Evolutionary conservation across 2,888 invertebrate species (phyloP), one percentile per base, ranked within the genome.

Genomic region (Drosophila mayaguana): DNA sequence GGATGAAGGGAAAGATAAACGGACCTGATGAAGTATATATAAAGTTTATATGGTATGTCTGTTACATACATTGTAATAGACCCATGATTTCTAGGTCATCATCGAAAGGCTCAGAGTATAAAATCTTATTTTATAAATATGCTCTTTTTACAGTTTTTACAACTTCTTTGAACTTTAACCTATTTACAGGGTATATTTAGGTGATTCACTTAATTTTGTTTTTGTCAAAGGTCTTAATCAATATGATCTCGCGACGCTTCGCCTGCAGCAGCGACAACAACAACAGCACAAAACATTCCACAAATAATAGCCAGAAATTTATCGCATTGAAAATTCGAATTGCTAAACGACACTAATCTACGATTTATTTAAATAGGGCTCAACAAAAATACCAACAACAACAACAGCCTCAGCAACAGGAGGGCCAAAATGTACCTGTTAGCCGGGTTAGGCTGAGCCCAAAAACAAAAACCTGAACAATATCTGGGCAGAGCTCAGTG

Each of bases 281-380:
- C 32, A 16, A 18, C 43, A 40, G 12, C 42, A 63, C 48, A n/a
- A 53, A 22, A 63, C 55, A 84, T 79, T 72, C 72, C 68, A 72
- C 59, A 65, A 65, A 76, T 79, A 63, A 63, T 48, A 42, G 48
- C 20, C 20, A 28, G 45, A 63, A 46, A 70, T 57, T 50, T 60
- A 71, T 14, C 38, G 36, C 48, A 73, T 40, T 16, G 61, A 63
- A 68, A 81, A 84, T 75, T 75, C 62, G 76, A 82, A 88, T 89
- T 83, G 85, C 81, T 83, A 89, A 88, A 89, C 81, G 86, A 79
- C 90, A 77, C 77, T 85, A 89, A 87, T 88, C 81, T 77, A 77
- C 77, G 77, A 83, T 79, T 79, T 88, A 89, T 87, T 87, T 79
- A 85, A 87, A 89, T 89, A 62, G 72, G 65, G 55, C 51, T 32